A percentile compares a stretch with the other conserved stretches of the same genome.
Evolutionary conservation across 2,113 vertebrate species (phyloP).

Genomic region (Meriones unguiculatus): DNA sequence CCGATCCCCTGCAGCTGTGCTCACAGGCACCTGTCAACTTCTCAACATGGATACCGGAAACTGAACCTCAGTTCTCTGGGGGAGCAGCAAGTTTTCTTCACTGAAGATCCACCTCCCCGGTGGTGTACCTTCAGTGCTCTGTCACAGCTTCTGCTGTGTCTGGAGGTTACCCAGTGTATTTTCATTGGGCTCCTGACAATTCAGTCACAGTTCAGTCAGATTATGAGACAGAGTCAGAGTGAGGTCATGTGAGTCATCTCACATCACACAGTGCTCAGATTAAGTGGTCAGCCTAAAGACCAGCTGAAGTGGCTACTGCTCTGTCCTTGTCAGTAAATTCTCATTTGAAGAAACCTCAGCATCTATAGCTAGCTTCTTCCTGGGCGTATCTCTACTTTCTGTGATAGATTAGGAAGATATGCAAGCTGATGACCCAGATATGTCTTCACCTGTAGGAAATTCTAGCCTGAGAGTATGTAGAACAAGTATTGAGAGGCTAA

Average conservation of each 20-base stretch:
- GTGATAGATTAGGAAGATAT: background rate
- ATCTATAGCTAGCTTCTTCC: background rate
- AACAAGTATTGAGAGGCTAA: background rate
- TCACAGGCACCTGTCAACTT: background rate
- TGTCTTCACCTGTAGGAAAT: background rate
- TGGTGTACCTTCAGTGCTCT: background rate
- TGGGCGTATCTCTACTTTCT: background rate
- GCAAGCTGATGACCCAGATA: background rate
- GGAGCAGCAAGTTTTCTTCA: background rate
- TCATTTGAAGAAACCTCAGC: background rate
- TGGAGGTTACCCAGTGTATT: background rate
- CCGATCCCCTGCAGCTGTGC: background rate
- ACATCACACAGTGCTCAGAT: background rate
- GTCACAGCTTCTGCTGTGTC: background rate
- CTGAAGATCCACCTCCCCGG: too few species aligned
- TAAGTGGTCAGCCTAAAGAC: background rate
- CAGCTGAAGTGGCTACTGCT: background rate
- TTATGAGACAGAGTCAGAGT: background rate
- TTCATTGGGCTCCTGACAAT: background rate
- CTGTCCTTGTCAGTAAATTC: background rate
- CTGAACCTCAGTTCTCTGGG: background rate
- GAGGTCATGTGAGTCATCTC: background rate
- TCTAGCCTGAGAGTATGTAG: background rate
- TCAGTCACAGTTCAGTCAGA: background rate
- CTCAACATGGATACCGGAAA: background rate